Conservation (phyloP, 2,888 invertebrate species). For the Adineta ricciae region DNA sequence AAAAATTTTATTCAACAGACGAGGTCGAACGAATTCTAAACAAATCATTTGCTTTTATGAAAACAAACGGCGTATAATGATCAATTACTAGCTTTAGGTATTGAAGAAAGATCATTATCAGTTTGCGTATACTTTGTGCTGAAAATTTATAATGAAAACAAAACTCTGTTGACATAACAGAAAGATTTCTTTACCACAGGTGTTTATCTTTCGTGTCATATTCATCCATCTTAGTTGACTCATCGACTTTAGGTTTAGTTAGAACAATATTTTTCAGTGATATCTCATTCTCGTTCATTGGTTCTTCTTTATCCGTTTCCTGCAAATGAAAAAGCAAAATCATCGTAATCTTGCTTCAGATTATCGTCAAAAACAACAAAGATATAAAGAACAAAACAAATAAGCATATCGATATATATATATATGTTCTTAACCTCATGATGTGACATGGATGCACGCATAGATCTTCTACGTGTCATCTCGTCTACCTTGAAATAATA, state of each 20-base stretch:
- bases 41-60: background rate
- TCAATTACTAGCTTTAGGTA: background rate
- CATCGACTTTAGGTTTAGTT: background rate
- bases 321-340: too few relatives aligned
- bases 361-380: background rate
- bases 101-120: background rate
- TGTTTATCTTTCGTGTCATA: background rate
- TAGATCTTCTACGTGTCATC: background rate
- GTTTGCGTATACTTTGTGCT: constrained; percentile 7
- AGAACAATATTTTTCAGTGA: background rate
- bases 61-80: background rate
- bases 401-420: background rate
- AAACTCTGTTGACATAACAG: background rate
- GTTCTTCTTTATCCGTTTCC: background rate
- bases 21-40: background rate
- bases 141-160: background rate
- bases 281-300: background rate
- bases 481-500: background rate
- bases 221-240: background rate
- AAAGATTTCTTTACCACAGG: background rate
- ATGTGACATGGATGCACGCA: background rate
- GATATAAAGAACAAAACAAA: background rate
- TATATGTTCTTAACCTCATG: background rate
- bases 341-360: background rate
- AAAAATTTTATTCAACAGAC: background rate